Conservation (phyloP, 2,797 vertebrate genomes). For the Pangasius krempfi region DNA sequence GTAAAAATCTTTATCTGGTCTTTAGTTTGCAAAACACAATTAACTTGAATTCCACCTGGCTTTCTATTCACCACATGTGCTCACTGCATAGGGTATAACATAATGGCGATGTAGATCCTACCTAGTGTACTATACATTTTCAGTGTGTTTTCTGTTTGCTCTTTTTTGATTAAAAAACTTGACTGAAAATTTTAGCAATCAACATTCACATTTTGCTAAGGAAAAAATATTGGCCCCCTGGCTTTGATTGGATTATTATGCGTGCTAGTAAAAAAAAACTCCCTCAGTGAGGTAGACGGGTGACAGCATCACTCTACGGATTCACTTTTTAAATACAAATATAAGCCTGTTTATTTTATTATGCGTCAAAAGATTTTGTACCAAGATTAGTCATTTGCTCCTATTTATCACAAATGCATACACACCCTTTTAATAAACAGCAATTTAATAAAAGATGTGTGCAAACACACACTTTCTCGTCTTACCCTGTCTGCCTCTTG, state of each 20-base stretch:
- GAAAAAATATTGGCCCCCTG: background rate
- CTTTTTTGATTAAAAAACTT: background rate
- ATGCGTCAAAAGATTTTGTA: background rate
- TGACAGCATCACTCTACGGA: background rate
- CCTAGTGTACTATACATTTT: background rate
- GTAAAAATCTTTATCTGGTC: background rate
- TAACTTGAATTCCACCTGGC: background rate
- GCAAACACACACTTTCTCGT: background rate
- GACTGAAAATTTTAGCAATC: background rate
- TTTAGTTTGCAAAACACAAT: background rate
- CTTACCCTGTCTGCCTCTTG: constrained; percentile 76
- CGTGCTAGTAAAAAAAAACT: background rate
- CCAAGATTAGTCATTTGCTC: background rate
- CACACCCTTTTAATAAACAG: background rate
- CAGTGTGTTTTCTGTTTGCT: background rate
- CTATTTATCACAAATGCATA: background rate
- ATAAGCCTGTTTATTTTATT: background rate
- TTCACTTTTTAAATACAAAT: background rate
- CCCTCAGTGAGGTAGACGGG: background rate
- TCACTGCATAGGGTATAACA: background rate
- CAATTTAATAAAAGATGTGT: background rate
- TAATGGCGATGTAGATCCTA: background rate
- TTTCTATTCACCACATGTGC: background rate
- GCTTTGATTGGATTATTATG: background rate
- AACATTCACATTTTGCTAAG: background rate